These are phyloP conservation scores for Tridacna crocea DNA, from an alignment of 2,888 invertebrate species.

Conservation along the genomic window DNA sequence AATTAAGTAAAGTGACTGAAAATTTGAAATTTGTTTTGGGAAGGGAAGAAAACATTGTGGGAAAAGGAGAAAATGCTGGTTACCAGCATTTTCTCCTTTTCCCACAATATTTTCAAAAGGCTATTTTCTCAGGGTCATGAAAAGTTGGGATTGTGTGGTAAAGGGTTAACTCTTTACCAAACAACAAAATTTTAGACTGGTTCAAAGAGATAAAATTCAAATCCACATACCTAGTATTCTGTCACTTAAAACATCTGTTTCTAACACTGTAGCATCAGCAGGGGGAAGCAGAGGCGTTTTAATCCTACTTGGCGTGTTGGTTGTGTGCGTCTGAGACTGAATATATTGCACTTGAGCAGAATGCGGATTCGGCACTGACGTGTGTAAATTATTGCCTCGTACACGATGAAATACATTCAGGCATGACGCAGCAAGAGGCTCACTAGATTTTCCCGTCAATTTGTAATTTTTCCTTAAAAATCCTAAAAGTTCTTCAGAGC, in stretches of 20 bases:
- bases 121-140: too few species aligned
- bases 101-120: too few species aligned
- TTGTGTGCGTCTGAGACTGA: constrained; percentile 83
- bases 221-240: constrained; percentile 80
- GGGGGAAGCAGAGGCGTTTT: constrained; percentile 83
- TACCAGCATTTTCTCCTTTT: too few species aligned
- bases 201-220: not conserved
- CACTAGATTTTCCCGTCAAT: constrained; percentile 42
- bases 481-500: constrained; percentile 77
- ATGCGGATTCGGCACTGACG: constrained; percentile 81
- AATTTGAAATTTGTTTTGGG: too few species aligned
- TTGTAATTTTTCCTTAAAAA: constrained; percentile 75
- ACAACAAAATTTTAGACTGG: not conserved
- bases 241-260: constrained; percentile 80
- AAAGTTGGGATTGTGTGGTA: too few species aligned
- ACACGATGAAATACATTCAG: constrained; percentile 81
- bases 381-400: constrained; percentile 80
- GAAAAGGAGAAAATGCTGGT: too few species aligned
- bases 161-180: not conserved
- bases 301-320: constrained; percentile 81
- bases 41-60: too few species aligned
- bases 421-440: constrained; percentile 50
- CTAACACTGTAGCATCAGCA: constrained; percentile 75
- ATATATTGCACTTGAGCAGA: constrained; percentile 83
- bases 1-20: too few species aligned